phyloP scores from a whole-genome alignment of 2,888 invertebrate species.

The Drosophila austrosaltans region DNA sequence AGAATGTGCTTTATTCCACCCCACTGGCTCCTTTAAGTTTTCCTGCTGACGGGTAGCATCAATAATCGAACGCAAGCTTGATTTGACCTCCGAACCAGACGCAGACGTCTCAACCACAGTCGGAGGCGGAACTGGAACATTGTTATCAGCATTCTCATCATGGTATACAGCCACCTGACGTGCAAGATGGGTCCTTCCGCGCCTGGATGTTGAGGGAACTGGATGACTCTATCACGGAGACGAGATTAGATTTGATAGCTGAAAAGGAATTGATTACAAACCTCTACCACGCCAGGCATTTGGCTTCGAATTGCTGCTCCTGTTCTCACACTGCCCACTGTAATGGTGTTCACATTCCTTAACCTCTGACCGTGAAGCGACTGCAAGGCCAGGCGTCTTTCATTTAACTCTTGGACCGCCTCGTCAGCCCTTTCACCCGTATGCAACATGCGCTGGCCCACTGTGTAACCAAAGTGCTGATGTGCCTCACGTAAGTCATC shows the following conservation, averaged over 20 bases:
- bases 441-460: constrained; percentile 81
- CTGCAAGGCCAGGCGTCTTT: constrained; percentile 90
- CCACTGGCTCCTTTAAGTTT: constrained; percentile 88
- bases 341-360: constrained; percentile 84
- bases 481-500: constrained; percentile 91
- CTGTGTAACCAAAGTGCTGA: constrained; percentile 85
- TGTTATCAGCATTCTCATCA: constrained; percentile 76
- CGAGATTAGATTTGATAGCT: constrained; percentile 2
- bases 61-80: constrained; percentile 84
- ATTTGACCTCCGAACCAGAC: constrained; percentile 33
- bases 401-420: constrained; percentile 86
- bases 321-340: constrained; percentile 85
- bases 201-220: constrained; percentile 48
- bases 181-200: constrained; percentile 45
- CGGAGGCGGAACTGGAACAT: constrained; percentile 51
- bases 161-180: constrained; percentile 69
- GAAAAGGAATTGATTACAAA: constrained; percentile 28
- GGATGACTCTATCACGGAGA: constrained; percentile 40
- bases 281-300: constrained; percentile 79
- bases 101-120: constrained; percentile 25
- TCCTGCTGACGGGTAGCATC: constrained; percentile 87
- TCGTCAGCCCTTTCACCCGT: constrained; percentile 85
- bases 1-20: constrained; percentile 86
- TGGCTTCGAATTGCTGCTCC: constrained; percentile 80
- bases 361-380: constrained; percentile 88